Conservation (phyloP, 2,113 vertebrate genomes). For the Oncorhynchus gorbuscha region DNA sequence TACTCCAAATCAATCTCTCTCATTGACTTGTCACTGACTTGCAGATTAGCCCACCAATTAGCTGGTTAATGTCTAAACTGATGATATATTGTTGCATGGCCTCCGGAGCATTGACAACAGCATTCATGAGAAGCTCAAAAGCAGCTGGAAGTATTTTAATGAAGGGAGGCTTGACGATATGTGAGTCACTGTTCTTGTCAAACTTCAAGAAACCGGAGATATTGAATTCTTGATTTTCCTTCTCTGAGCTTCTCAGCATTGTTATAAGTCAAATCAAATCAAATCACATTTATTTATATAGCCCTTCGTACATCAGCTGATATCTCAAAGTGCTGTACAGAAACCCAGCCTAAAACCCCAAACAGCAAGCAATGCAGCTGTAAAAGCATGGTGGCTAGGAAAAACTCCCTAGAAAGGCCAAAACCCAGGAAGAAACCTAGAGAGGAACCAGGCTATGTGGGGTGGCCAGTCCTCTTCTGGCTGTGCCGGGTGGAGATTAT, state of each 20-base stretch:
- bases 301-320: too few relatives aligned
- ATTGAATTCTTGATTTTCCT: slow-evolving; percentile 74
- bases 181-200: slow-evolving; percentile 87
- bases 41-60: slow-evolving; percentile 72
- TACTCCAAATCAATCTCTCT: slow-evolving; percentile 73
- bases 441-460: too few relatives aligned
- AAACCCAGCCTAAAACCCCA: too few relatives aligned
- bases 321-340: too few relatives aligned
- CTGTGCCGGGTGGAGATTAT: too few relatives aligned
- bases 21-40: slow-evolving; percentile 72
- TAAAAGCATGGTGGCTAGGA: too few relatives aligned
- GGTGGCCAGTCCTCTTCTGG: too few relatives aligned
- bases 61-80: slow-evolving; percentile 71
- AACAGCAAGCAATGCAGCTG: too few relatives aligned
- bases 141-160: slow-evolving; percentile 79
- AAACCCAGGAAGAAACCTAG: too few relatives aligned
- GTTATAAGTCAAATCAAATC: too few relatives aligned
- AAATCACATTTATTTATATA: too few relatives aligned
- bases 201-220: slow-evolving; percentile 82
- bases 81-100: slow-evolving; percentile 75
- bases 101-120: slow-evolving; percentile 70
- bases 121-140: slow-evolving; percentile 75
- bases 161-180: slow-evolving; percentile 82
- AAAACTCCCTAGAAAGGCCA: too few relatives aligned
- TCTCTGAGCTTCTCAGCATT: slow-evolving; percentile 73